These are phyloP conservation scores for Brenthis ino DNA, from an alignment of 2,888 invertebrate species.

Conservation along the genomic window DNA sequence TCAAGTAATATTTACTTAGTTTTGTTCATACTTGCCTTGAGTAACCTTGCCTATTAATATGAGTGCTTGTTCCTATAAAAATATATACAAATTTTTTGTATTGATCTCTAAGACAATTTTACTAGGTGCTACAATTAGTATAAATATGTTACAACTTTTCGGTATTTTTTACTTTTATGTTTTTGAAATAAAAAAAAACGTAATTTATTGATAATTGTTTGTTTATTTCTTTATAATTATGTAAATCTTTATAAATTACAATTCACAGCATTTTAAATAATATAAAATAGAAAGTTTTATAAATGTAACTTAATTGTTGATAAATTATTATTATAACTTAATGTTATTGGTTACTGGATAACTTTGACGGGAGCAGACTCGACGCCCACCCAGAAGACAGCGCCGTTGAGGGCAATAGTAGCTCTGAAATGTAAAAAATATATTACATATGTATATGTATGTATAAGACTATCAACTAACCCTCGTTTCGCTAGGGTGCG, in stretches of 20 bases:
- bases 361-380: constrained; percentile 84
- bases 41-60: constrained; percentile 34
- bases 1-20: background rate
- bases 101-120: constrained; percentile 66
- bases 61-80: constrained; percentile 48
- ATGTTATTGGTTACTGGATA: constrained; percentile 42
- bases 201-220: constrained; percentile 32
- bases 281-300: constrained; percentile 4
- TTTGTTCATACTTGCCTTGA: constrained; percentile 16
- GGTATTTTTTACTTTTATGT: constrained; percentile 35
- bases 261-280: constrained; percentile 28
- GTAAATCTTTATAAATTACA: constrained; percentile 31
- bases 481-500: no score
- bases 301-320: background rate
- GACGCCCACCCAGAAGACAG: constrained; percentile 87
- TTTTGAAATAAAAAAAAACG: constrained; percentile 37
- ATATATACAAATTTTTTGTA: constrained; percentile 44
- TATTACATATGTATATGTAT: background rate
- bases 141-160: constrained; percentile 58
- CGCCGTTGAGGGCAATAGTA: constrained; percentile 87
- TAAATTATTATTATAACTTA: constrained; percentile 5
- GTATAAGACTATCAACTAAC: no score
- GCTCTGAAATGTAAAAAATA: constrained; percentile 75
- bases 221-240: constrained; percentile 17
- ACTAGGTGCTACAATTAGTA: constrained; percentile 75